Evolutionary conservation across 2,797 vertebrate species (phyloP), one percentile per base, ranked within the genome.

Genomic region (Odontamblyopus rebecca): DNA sequence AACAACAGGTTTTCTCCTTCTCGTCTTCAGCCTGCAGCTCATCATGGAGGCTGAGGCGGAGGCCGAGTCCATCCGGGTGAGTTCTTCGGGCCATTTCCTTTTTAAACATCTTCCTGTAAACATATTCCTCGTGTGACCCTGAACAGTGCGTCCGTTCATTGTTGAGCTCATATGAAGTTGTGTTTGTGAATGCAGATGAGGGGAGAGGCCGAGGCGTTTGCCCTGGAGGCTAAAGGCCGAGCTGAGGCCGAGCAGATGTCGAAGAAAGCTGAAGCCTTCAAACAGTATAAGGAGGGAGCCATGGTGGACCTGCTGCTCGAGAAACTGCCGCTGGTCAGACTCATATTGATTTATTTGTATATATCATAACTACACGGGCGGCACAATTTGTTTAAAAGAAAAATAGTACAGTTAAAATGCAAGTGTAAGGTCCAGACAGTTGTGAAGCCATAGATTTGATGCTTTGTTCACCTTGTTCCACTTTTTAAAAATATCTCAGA

Each of bases 221-320:
- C 97, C 1, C 1, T 94, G 53, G 95, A 94, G 82, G 95, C 95
- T 32, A 95, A 94, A 62, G 97, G 96, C 68, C 93, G 92, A 0
- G 97, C 96, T 0, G 97, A 98, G 64, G 97, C 97, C 0, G 95
- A 96, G 85, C 96, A 98, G 92, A 97, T 98, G 96, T 15, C 79
- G 38, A 97, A 97, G 92, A 98, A 98, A 75, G 96, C 97, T 0
- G 95, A 98, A 9, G 96, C 97, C 15, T 98, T 97, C 89, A 91
- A 94, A 73, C 85, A 96, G 83, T 98, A 97, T 85, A 92, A 96
- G 77, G 96, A 98, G 0, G 96, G 96, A 7, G 97, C 97, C 73
- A 96, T 97, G 91, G 95, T 97, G 85, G 96, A 97, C 84, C 96
- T 98, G 96, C 92, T 98, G 87, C 92, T 98, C 79, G 95, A 96